Base-by-base conservation (phyloP, 2,113 vertebrate species). In the Planiliza haematocheilus region DNA sequence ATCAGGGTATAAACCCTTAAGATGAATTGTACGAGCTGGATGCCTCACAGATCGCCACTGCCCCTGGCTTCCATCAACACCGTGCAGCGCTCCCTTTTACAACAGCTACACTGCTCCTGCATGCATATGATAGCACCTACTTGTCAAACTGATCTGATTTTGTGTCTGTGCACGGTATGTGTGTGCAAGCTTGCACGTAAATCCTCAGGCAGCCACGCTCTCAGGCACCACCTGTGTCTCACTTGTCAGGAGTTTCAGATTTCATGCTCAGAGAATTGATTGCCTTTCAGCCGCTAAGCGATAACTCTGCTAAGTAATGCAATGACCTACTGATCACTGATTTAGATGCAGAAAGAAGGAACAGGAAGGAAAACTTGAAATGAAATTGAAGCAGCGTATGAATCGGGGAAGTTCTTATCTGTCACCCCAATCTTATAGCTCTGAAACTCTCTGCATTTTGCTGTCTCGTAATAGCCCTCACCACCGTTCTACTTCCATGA, bases 351-450 rank as follows among this genome's bases (percentile, higher is more conserved):
- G 34, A 62, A 42, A 50, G 41, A 59, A 38, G 0, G 0, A 71
- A 68, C 36, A 77, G 61, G 66, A 77, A 82, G 45, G 53, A 79
- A 67, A 81, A 63, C 34, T 17, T 9, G 24, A 79, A 56, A 75
- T 57, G 11, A 65, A 76, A 75, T 65, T 7, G 7, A 58, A 66
- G 45, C 16, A 4, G 48, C 36, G 57, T n/a, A 18, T 70, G 45
- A 61, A 39, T 56, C 45, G 55, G 50, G 67, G 60, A 79, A 73
- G 65, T 76, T 70, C 55, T 61, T 59, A 17, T 70, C 37, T 37
- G 62, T 57, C 60, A 74, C 21, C 16, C 74, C 59, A 24, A 21
- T 63, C 24, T 43, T 61, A 18, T 1, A 6, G 37, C 16, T 50
- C 50, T 62, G 17, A 53, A 69, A 58, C 42, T 51, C 30, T 21